A percentile compares a stretch with the other conserved stretches of the same genome.
Conservation (phyloP, 1,140 invertebrate species). For the Musca vetustissima region DNA sequence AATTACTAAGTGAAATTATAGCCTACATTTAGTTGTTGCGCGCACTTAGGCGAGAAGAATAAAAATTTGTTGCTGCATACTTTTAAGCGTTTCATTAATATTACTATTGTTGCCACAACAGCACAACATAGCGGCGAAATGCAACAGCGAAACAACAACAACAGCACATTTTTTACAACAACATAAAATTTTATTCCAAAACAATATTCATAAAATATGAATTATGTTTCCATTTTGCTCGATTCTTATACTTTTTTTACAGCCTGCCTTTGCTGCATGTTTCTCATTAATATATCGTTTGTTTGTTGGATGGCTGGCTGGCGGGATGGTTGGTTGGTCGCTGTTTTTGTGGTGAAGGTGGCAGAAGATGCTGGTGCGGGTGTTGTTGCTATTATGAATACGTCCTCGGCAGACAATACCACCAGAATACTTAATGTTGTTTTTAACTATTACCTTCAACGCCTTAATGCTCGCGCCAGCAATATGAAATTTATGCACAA, state of each 20-base stretch:
- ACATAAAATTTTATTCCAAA: constrained; percentile 1
- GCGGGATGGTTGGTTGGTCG: neutral
- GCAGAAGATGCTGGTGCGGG: neutral
- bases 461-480: too few relatives aligned
- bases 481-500: neutral
- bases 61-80: neutral
- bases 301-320: neutral
- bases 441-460: too few relatives aligned
- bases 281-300: neutral
- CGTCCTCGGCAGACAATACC: neutral
- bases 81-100: neutral
- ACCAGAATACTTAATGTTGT: too few relatives aligned
- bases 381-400: neutral
- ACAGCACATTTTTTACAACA: neutral
- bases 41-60: neutral
- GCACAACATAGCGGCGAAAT: too few relatives aligned
- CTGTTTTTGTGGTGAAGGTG: neutral
- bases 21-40: neutral
- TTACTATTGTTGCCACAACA: neutral
- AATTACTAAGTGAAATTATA: neutral
- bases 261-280: neutral
- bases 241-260: neutral
- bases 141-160: too few relatives aligned
- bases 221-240: neutral
- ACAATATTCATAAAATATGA: constrained; percentile 6